Percentiles rank a stretch among this genome's conserved stretches.
These are phyloP conservation scores for Macaca nemestrina DNA, from an alignment of 2,113 vertebrate genomes.

Conservation along the genomic window DNA sequence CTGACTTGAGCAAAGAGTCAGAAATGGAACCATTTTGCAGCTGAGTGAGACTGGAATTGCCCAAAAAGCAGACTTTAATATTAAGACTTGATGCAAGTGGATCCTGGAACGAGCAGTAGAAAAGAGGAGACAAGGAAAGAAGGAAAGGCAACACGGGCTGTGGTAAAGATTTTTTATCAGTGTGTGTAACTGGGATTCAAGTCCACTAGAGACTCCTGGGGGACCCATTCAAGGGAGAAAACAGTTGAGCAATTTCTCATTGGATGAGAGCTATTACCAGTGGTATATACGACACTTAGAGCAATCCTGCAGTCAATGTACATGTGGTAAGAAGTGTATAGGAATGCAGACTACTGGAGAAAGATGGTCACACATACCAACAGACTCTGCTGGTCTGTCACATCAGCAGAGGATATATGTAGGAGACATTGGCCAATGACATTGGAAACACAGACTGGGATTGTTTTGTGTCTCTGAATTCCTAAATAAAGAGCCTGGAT, in stretches of 20 bases:
- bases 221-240: background rate
- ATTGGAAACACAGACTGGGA: background rate
- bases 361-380: background rate
- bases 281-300: background rate
- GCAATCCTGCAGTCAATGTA: background rate
- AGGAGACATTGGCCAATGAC: background rate
- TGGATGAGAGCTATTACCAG: background rate
- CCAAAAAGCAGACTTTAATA: background rate
- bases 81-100: background rate
- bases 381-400: background rate
- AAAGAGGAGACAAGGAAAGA: background rate
- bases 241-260: background rate
- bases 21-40: background rate
- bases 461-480: background rate
- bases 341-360: background rate
- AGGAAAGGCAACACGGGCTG: background rate
- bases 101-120: background rate
- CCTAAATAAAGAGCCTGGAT: background rate
- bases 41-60: background rate
- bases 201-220: background rate
- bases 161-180: background rate
- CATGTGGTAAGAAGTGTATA: background rate
- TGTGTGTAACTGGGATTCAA: background rate
- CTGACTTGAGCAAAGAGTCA: background rate
- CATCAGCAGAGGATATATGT: background rate